Conservation (phyloP, 2,113 vertebrate species). For the Danionella cerebrum region DNA sequence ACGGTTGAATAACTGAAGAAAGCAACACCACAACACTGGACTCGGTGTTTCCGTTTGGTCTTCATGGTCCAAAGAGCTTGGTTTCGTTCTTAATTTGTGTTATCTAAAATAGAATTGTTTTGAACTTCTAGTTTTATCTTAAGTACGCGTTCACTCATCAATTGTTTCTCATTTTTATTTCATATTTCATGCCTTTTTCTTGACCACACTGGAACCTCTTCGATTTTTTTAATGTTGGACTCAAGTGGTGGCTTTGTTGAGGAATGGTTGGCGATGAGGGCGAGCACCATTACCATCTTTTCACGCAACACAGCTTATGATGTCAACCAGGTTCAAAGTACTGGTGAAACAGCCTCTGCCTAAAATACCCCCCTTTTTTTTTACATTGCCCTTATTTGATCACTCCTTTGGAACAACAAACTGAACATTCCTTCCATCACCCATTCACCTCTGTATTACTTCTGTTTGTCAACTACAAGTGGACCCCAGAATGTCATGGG, state of each 20-base stretch:
- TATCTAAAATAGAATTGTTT: constrained; percentile 22
- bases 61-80: constrained; percentile 20
- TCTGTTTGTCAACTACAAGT: background rate
- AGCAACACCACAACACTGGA: background rate
- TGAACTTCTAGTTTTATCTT: constrained; percentile 26
- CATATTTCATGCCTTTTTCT: constrained; percentile 34
- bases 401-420: background rate
- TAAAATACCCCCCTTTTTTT: background rate
- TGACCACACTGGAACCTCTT: constrained; percentile 14
- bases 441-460: background rate
- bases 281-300: background rate
- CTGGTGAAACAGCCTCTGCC: constrained; percentile 21
- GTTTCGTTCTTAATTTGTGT: background rate
- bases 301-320: constrained; percentile 3
- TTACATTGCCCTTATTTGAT: background rate
- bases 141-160: constrained; percentile 10
- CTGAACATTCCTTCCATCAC: background rate
- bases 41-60: background rate
- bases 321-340: constrained; percentile 15
- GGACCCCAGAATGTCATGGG: constrained; percentile 20
- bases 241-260: background rate
- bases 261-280: constrained; percentile 4
- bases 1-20: background rate
- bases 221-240: background rate
- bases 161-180: constrained; percentile 18